Conservation (phyloP, 92 coral and sea anemone genomes). For the Paragorgia papillata region DNA sequence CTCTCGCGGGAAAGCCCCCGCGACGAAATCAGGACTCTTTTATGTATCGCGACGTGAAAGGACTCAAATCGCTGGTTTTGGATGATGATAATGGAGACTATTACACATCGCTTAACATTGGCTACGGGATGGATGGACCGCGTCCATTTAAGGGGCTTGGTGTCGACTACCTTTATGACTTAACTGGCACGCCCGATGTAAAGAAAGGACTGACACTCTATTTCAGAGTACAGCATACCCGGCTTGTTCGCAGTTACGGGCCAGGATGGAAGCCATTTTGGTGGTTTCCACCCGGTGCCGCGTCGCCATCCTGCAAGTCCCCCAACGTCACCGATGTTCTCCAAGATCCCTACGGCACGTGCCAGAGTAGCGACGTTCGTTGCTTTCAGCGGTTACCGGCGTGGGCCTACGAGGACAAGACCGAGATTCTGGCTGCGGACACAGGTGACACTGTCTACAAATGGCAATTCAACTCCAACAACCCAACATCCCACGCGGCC, state of each 20-base stretch:
- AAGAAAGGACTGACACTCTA: conserved; percentile 61
- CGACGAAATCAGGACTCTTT: conserved; percentile 61
- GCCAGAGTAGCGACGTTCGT: conserved; percentile 54
- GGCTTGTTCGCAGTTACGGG: conserved; percentile 49
- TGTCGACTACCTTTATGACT: conserved; percentile 67
- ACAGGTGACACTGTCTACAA: conserved; percentile 51
- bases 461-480: conserved; percentile 58
- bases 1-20: conserved; percentile 60
- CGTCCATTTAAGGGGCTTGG: conserved; percentile 52
- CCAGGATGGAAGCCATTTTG: conserved; percentile 68
- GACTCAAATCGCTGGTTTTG: conserved; percentile 63
- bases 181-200: conserved; percentile 9
- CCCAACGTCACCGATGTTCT: conserved; percentile 58
- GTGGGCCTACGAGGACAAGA: conserved; percentile 68
- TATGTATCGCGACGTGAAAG: conserved; percentile 72
- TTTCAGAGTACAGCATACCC: conserved; percentile 52
- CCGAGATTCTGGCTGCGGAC: conserved; percentile 62
- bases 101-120: conserved; percentile 60
- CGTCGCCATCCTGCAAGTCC: conserved; percentile 58
- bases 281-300: conserved; percentile 77
- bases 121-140: conserved; percentile 66
- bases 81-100: conserved; percentile 76
- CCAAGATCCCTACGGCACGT: conserved; percentile 69
- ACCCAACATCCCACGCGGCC: conserved; percentile 67
- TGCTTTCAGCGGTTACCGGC: conserved; percentile 76